A percentile compares a stretch with the other conserved stretches of the same genome.
These are phyloP conservation scores for Anoncus sp. DNA, from an alignment of 2,888 invertebrate species.

Conservation along the genomic window DNA sequence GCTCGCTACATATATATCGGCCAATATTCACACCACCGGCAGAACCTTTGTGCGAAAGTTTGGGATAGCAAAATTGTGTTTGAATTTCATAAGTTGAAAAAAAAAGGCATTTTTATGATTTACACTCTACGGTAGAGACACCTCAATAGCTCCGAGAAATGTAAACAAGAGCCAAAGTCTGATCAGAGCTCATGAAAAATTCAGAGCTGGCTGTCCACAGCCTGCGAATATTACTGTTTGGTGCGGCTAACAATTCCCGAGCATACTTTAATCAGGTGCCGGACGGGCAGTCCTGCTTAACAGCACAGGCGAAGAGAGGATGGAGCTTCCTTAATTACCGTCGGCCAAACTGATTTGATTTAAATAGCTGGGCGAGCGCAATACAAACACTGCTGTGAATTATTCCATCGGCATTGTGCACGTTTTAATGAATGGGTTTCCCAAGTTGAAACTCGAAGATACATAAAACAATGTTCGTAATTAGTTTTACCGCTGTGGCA, in stretches of 20 bases:
- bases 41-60: no score
- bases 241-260: slow-evolving; percentile 10
- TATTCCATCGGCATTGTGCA: slow-evolving; percentile 44
- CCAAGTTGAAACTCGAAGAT: slow-evolving; percentile 43
- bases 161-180: not conserved
- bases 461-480: slow-evolving; percentile 50
- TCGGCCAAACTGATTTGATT: slow-evolving; percentile 45
- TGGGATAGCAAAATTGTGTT: no score
- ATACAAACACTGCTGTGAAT: slow-evolving; percentile 37
- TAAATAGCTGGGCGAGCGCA: slow-evolving; percentile 32
- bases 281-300: slow-evolving; percentile 4
- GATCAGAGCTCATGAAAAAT: slow-evolving; percentile 20
- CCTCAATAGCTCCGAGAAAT: not conserved
- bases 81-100: no score
- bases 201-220: slow-evolving; percentile 4
- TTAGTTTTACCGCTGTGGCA: slow-evolving; percentile 30
- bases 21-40: no score
- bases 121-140: not conserved
- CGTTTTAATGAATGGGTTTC: slow-evolving; percentile 41
- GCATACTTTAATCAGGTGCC: slow-evolving; percentile 44
- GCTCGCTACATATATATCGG: no score
- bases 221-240: slow-evolving; percentile 21
- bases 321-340: slow-evolving; percentile 36
- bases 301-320: not conserved
- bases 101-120: no score